Evolutionary conservation across 2,888 invertebrate species (phyloP).

Genomic region (Trissolcus brochymenae): DNA sequence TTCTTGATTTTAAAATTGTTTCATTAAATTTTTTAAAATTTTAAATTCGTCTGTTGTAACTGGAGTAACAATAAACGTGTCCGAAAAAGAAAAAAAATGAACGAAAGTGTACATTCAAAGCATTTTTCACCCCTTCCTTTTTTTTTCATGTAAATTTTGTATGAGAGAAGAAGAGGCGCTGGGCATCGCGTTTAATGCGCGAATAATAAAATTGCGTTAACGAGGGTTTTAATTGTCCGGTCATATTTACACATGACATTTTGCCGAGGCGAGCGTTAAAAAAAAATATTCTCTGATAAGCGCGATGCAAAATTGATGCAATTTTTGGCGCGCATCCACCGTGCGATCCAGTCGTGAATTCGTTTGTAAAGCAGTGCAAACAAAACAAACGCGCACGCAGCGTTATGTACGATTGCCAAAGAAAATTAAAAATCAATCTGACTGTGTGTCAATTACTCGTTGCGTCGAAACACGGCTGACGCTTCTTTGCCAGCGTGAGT

Average conservation of each 20-base stretch:
- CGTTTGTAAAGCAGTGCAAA: slow-evolving; percentile 62
- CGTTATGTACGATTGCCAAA: slow-evolving; percentile 25
- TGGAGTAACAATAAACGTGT: too few species aligned
- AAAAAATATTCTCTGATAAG: slow-evolving; percentile 19
- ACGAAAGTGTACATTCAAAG: neutral
- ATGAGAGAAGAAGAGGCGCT: neutral
- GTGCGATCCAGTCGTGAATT: neutral
- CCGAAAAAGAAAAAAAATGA: too few species aligned
- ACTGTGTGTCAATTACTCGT: slow-evolving; percentile 53
- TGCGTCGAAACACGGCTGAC: slow-evolving; percentile 13
- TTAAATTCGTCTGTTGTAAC: too few species aligned
- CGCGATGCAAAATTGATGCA: slow-evolving; percentile 11
- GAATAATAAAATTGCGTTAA: slow-evolving; percentile 26
- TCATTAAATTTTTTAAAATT: too few species aligned
- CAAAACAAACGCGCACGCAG: slow-evolving; percentile 57
- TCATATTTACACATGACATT: slow-evolving; percentile 39
- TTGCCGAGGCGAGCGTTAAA: slow-evolving; percentile 17
- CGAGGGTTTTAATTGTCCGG: slow-evolving; percentile 30
- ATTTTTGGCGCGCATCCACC: neutral
- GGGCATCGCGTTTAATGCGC: slow-evolving; percentile 15
- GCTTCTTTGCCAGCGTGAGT: slow-evolving; percentile 34
- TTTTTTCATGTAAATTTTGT: neutral
- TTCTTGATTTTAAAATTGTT: too few species aligned
- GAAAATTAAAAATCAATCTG: slow-evolving; percentile 71
- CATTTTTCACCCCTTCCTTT: neutral